Conservation (phyloP, 2,113 vertebrate genomes). For the Prinia subflava region DNA sequence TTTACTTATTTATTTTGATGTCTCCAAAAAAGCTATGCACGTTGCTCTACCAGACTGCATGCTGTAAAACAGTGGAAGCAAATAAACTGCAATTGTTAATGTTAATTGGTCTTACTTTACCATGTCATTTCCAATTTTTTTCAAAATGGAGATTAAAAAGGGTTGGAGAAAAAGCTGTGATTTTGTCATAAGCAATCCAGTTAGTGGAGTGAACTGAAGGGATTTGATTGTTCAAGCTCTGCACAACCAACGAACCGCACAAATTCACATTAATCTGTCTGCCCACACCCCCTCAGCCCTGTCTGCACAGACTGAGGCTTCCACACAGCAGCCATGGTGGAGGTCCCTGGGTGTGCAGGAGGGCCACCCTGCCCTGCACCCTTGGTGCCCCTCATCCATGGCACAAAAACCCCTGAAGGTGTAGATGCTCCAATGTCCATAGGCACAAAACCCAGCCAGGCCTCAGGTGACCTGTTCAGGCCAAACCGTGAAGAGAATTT, state of each 20-base stretch:
- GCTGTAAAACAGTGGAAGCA: slow-evolving; percentile 26
- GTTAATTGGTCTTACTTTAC: slow-evolving; percentile 59
- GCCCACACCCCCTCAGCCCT: neutral
- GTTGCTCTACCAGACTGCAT: neutral
- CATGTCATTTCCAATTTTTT: slow-evolving; percentile 56
- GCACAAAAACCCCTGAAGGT: neutral
- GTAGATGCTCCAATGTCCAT: fast-evolving
- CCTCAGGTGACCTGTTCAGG: neutral
- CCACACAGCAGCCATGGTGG: fast-evolving
- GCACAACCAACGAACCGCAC: neutral
- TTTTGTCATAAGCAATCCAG: slow-evolving; percentile 59
- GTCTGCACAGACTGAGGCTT: neutral
- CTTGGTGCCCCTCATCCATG: fast-evolving
- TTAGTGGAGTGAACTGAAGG: neutral
- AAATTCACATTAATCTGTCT: slow-evolving; percentile 33
- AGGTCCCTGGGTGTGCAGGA: neutral
- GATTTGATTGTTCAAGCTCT: slow-evolving; percentile 24
- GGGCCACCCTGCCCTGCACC: fast-evolving
- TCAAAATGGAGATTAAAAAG: slow-evolving; percentile 51
- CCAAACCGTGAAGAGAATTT: fast-evolving
- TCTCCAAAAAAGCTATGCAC: slow-evolving; percentile 31
- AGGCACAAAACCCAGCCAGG: fast-evolving
- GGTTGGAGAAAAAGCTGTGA: slow-evolving; percentile 43
- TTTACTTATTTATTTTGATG: slow-evolving; percentile 58
- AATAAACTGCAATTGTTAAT: slow-evolving; percentile 54